Percentiles rank a stretch among this genome's conserved stretches.
phyloP scores from a whole-genome alignment of 2,113 vertebrate genomes.

The Galeopterus variegatus region DNA sequence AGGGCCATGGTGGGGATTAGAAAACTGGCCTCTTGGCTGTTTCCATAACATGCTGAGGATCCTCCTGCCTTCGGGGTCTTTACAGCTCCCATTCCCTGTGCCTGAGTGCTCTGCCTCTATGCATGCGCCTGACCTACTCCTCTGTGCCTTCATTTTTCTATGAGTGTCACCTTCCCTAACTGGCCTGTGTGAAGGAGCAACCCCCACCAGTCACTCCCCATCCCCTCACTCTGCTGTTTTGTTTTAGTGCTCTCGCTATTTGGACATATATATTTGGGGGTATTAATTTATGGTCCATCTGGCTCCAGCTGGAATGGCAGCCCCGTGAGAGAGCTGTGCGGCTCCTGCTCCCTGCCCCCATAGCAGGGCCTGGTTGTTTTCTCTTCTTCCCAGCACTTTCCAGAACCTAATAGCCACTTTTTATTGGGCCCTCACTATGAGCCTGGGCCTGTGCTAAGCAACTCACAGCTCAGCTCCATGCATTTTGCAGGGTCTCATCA shows the following conservation, averaged over 20 bases:
- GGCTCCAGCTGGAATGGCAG: background rate
- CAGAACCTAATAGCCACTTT: too few species aligned
- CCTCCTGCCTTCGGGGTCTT: background rate
- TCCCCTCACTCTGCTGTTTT: background rate
- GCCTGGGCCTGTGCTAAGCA: background rate
- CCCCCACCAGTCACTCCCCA: background rate
- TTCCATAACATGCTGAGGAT: slow-evolving; percentile 43
- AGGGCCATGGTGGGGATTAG: background rate
- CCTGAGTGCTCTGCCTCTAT: background rate
- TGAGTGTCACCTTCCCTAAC: background rate
- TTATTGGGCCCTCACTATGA: too few species aligned
- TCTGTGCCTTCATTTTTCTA: background rate
- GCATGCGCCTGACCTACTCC: too few species aligned
- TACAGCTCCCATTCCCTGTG: background rate
- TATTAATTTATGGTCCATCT: background rate
- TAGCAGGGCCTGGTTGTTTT: background rate
- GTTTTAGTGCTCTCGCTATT: background rate
- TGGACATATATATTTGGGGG: background rate
- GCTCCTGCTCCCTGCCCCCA: background rate
- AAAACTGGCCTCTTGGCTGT: background rate
- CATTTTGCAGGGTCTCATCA: background rate
- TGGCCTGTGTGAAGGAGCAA: background rate
- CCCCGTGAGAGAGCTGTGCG: background rate
- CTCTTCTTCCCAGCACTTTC: background rate
- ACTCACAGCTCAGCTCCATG: background rate